Base-by-base conservation (phyloP, 2,113 vertebrate genomes). In the Danio rerio region DNA sequence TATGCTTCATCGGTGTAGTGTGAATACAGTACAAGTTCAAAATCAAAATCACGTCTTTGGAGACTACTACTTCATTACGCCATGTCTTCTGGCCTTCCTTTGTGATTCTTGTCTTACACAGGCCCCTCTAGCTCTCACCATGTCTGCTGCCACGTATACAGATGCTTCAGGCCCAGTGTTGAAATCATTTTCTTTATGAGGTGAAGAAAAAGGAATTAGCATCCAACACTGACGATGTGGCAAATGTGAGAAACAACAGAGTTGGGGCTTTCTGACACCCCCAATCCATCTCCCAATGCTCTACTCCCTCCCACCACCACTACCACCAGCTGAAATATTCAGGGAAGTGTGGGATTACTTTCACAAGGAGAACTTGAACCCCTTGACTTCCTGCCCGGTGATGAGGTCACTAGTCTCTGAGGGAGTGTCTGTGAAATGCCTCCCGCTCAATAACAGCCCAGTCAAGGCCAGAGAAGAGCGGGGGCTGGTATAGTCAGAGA, bases 391-490 rank as follows among this genome's bases (percentile, higher is more conserved):
- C 94, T 94, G 92, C 89, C 90, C 20, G 31, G 85, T 88, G 90
- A 92, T 94, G 94, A 94, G 92, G 90, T 94, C 94, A 94, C 88
- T 58, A 59, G 90, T 94, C 92, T 93, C 89, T 61, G 82, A 88
- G 93, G 93, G 92, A 92, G 90, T 83, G 91, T 93, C 89, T 90
- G 90, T 87, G 86, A 93, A 93, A 93, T 88, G 89, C 90, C 88
- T 89, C 49, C 62, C 7, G 90, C 82, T 89, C 89, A 89, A 82
- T 88, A 89, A 89, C 87, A 91, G 85, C 69, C 70, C 71, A 76
- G 59, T 68, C 83, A 81, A 81, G 59, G 81, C 75, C 80, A 81
- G 61, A 81, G 88, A 90, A 75, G 85, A 86, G 81, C 63, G 81
- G 78, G 83, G 74, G 74, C 43, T 50, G 84, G 9, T 52, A 40